Conservation (phyloP, 64 coral and sea anemone genomes). For the Actinia equina region DNA sequence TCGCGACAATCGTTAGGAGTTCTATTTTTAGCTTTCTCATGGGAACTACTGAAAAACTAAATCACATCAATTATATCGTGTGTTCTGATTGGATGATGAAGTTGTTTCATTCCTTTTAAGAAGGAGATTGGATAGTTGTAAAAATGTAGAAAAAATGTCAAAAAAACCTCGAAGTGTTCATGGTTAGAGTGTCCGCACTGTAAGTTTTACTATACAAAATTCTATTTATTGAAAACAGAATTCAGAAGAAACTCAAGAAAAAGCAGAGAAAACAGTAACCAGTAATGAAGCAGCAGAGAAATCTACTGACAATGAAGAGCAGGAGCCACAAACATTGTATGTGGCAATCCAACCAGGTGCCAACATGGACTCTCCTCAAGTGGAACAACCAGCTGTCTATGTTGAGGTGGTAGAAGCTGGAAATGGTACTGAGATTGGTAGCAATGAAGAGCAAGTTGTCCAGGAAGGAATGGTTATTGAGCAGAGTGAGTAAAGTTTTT, state of each 20-base stretch:
- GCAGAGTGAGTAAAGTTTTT: conserved; percentile 49
- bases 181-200: too few species aligned
- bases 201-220: too few species aligned
- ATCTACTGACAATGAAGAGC: neutral
- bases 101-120: too few species aligned
- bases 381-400: conserved; percentile 86
- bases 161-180: too few species aligned
- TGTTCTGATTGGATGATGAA: too few species aligned
- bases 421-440: conserved; percentile 77
- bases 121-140: too few species aligned
- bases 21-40: too few species aligned
- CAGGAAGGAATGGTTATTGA: conserved; percentile 90
- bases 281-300: neutral
- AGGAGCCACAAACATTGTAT: conserved; percentile 68
- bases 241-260: neutral
- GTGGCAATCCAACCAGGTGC: conserved; percentile 88
- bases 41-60: too few species aligned
- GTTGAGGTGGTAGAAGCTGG: conserved; percentile 93
- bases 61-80: too few species aligned
- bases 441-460: conserved; percentile 74
- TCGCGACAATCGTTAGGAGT: too few species aligned
- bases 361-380: conserved; percentile 70
- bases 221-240: neutral
- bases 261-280: neutral
- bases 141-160: too few species aligned